A percentile compares a stretch with the other conserved stretches of the same genome.
Evolutionary conservation across 2,888 invertebrate species (phyloP).

Genomic region (Nephrotoma flavescens): DNA sequence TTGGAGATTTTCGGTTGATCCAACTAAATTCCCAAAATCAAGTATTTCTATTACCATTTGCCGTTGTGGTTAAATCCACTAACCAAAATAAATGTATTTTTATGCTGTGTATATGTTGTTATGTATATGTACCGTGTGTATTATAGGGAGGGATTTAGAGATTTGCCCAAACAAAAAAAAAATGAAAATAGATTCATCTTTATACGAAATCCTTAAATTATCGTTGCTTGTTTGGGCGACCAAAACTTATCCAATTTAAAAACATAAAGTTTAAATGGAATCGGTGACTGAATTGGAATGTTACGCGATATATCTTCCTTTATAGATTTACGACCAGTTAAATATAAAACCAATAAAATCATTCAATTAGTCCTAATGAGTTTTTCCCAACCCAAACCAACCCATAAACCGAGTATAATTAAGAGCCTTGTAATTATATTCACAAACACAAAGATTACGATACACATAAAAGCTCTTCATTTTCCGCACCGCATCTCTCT

Average conservation of each 20-base stretch:
- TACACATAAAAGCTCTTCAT: neutral
- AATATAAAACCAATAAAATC: neutral
- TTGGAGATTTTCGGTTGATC: neutral
- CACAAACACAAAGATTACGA: neutral
- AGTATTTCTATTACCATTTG: neutral
- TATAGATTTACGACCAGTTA: neutral
- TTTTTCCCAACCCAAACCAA: neutral
- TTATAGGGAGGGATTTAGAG: neutral
- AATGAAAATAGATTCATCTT: neutral
- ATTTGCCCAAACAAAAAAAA: neutral
- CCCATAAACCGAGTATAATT: neutral
- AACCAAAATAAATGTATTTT: conserved; percentile 3
- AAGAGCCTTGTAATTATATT: neutral
- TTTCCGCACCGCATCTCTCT: neutral
- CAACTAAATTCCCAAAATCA: conserved; percentile 3
- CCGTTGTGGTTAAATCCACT: neutral
- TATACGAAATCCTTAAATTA: neutral
- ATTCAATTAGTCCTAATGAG: neutral
- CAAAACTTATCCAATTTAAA: neutral
- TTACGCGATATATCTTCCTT: neutral
- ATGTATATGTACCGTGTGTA: neutral
- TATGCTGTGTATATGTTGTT: neutral
- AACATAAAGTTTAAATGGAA: neutral
- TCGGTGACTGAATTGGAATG: neutral
- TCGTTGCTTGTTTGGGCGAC: neutral